These are phyloP conservation scores for Cordilura impudica DNA, from an alignment of 2,888 invertebrate genomes.

Conservation along the genomic window DNA sequence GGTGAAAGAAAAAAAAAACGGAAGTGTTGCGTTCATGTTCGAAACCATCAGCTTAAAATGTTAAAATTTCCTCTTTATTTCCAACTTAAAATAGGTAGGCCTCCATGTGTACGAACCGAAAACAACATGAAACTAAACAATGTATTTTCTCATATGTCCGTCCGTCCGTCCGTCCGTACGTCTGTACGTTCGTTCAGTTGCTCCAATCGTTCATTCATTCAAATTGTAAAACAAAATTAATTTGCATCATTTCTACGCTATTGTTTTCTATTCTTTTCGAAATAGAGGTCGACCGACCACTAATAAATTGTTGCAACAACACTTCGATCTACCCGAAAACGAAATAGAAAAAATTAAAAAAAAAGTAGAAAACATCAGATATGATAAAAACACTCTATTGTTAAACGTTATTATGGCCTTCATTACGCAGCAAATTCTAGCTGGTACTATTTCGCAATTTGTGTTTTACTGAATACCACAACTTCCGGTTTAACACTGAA, in stretches of 20 bases:
- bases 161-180: not conserved
- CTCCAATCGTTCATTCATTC: conserved; percentile 4
- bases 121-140: too few relatives aligned
- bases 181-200: not conserved
- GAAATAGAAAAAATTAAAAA: conserved; percentile 2
- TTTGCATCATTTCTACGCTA: conserved; percentile 51
- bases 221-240: conserved; percentile 45
- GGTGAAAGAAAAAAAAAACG: conserved; percentile 14
- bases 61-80: conserved; percentile 48
- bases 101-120: not conserved
- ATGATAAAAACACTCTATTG: not conserved
- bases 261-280: conserved; percentile 25
- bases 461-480: conserved; percentile 21
- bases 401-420: conserved; percentile 3
- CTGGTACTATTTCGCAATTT: conserved; percentile 12
- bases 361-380: not conserved
- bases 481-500: conserved; percentile 23
- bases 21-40: conserved; percentile 57
- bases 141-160: too few relatives aligned
- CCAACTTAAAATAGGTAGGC: conserved; percentile 28
- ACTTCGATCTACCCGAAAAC: conserved; percentile 18
- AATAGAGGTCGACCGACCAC: conserved; percentile 40
- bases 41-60: conserved; percentile 49
- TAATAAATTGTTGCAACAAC: conserved; percentile 50
- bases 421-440: conserved; percentile 2